A percentile compares a stretch with the other conserved stretches of the same genome.
phyloP scores from a whole-genome alignment of 2,888 invertebrate species.

The Drosophila macrospina region DNA sequence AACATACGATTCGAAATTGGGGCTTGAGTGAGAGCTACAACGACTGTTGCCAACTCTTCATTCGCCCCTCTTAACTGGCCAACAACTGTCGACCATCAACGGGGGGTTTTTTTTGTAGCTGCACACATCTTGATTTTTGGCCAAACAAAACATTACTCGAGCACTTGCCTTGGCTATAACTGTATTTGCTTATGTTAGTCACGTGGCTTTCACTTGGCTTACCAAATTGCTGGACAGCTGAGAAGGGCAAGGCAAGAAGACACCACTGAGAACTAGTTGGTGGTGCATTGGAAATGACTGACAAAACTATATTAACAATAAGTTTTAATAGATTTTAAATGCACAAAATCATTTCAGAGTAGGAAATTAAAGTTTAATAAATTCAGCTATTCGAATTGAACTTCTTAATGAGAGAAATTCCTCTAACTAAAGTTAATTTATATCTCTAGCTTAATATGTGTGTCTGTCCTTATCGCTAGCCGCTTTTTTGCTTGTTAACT shows the following conservation, averaged over 20 bases:
- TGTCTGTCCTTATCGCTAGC: slow-evolving; percentile 25
- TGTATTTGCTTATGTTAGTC: slow-evolving; percentile 77
- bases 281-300: slow-evolving; percentile 15
- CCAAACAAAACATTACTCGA: slow-evolving; percentile 74
- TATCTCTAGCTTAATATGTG: slow-evolving; percentile 33
- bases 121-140: slow-evolving; percentile 78
- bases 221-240: slow-evolving; percentile 69
- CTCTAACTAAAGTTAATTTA: slow-evolving; percentile 7
- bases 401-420: too few relatives aligned
- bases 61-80: slow-evolving; percentile 41
- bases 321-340: neutral
- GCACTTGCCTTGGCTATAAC: slow-evolving; percentile 67
- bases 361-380: neutral
- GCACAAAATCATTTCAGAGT: neutral
- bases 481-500: slow-evolving; percentile 37
- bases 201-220: slow-evolving; percentile 71
- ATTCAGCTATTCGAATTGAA: neutral
- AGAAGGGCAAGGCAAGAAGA: neutral
- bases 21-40: slow-evolving; percentile 55
- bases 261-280: slow-evolving; percentile 18
- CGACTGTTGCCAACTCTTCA: slow-evolving; percentile 44
- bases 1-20: slow-evolving; percentile 64
- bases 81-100: slow-evolving; percentile 44
- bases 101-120: slow-evolving; percentile 15
- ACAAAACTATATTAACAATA: neutral